Conservation (phyloP, 2,888 invertebrate genomes). For the Gastrophysa polygoni region DNA sequence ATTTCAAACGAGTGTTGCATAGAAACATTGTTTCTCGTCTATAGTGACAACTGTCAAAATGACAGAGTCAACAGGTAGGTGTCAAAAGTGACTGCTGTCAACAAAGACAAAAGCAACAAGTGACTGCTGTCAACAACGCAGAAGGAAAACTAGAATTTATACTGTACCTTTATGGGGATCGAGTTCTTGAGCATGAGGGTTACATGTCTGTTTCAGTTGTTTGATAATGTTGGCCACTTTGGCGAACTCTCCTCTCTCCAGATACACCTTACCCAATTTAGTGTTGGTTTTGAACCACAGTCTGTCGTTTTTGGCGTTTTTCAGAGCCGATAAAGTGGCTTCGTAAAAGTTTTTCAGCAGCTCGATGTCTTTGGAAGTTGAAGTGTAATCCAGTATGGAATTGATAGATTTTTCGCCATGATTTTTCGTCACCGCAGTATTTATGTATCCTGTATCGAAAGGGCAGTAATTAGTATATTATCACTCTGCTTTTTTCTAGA, state of each 20-base stretch:
- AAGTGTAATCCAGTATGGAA: constrained; percentile 98
- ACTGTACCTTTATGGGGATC: constrained; percentile 90
- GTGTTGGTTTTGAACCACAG: constrained; percentile 99
- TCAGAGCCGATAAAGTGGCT: constrained; percentile 88
- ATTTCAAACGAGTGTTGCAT: too few relatives aligned
- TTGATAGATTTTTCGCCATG: constrained; percentile 99
- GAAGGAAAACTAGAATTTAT: too few relatives aligned
- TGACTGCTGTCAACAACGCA: too few relatives aligned
- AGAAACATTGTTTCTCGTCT: not conserved
- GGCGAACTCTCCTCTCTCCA: constrained; percentile 90
- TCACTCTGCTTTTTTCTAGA: too few relatives aligned
- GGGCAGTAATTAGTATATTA: not conserved
- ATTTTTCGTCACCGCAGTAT: constrained; percentile 97
- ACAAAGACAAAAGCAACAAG: too few relatives aligned
- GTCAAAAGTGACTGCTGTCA: too few relatives aligned
- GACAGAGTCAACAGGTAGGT: too few relatives aligned
- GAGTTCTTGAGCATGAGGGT: constrained; percentile 75
- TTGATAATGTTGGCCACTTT: constrained; percentile 93
- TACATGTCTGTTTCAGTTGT: constrained; percentile 94
- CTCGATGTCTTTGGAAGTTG: constrained; percentile 86
- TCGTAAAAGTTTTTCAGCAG: constrained; percentile 97
- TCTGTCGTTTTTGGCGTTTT: constrained; percentile 97
- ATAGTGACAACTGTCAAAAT: too few relatives aligned
- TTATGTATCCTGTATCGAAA: constrained; percentile 75
- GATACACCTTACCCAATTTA: constrained; percentile 96